Evolutionary conservation across 1,140 invertebrate genomes (phyloP), one percentile per base, ranked within the genome.

Genomic region (Drosophila bocki): DNA sequence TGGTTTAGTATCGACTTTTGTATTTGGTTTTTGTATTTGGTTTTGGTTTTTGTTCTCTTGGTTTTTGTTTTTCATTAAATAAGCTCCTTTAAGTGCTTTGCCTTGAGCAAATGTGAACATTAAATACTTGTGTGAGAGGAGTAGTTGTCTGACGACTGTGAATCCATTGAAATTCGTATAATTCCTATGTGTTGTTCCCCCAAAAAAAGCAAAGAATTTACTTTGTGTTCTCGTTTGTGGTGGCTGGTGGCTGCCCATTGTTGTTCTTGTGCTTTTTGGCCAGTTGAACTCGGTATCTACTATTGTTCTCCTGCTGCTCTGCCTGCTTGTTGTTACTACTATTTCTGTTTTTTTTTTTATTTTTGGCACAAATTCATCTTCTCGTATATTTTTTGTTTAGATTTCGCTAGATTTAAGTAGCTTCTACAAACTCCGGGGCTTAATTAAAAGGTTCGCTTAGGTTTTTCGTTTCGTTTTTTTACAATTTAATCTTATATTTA

Each of bases 141-240:
- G 75, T 71, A 71, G 67, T 63, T 86, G 56, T 67, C 51, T 81
- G 78, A 60, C 75, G 75, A 78, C 64, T 77, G 60, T 75, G 69
- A 69, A 61, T 68, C 71, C 58, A 62, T 78, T 91, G 86, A 91
- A 91, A 91, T 91, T 91, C 91, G 91, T 91, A 83, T 87, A 91
- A 91, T 91, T 91, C 91, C 91, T 91, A 80, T 91, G 90, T 92
- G 75, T 92, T 91, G 86, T 84, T 91, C 80, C 91, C 90, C 85
- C 64, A 74, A 85, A 88, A 80, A 85, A 90, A 88, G 85, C 78
- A 82, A 81, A 70, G 61, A 72, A 70, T 83, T 80, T 59, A 68
- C 70, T 76, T 80, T 88, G 65, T 74, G 76, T 81, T 77, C 57
- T 81, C 70, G 44, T 74, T 65, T 80, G 58, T 75, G 26, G 1